Conservation (phyloP, 2,888 invertebrate genomes). For the Leptinotarsa peninsularis region DNA sequence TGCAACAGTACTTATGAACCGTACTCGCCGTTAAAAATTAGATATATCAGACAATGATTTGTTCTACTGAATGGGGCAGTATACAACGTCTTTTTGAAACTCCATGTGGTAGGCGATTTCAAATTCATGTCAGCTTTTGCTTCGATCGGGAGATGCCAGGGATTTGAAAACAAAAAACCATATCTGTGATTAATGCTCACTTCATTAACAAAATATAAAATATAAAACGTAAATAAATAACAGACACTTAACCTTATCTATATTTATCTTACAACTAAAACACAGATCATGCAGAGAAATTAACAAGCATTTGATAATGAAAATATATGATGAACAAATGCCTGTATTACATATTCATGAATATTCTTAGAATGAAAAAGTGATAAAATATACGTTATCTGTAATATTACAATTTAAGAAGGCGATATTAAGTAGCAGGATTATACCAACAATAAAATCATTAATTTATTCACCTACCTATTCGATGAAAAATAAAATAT, state of each 20-base stretch:
- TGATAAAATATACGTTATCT: constrained; percentile 6
- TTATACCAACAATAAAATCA: too few relatives aligned
- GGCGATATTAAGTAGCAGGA: background rate
- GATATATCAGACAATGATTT: too few relatives aligned
- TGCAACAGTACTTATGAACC: too few relatives aligned
- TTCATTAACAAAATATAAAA: constrained; percentile 26
- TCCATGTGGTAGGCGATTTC: too few relatives aligned
- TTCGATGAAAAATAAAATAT: too few relatives aligned
- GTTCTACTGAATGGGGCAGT: too few relatives aligned
- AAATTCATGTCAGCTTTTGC: too few relatives aligned
- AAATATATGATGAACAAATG: background rate
- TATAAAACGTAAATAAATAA: constrained; percentile 23
- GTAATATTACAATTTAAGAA: background rate
- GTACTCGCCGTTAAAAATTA: too few relatives aligned
- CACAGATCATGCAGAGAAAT: background rate
- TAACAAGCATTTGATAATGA: background rate
- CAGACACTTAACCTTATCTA: constrained; percentile 1
- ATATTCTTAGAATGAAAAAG: background rate
- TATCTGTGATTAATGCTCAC: background rate
- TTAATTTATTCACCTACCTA: too few relatives aligned
- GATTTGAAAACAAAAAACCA: background rate
- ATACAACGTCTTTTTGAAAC: too few relatives aligned
- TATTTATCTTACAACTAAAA: background rate
- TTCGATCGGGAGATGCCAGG: too few relatives aligned
- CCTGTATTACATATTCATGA: background rate